Percentiles rank a stretch among this genome's conserved stretches.
These are phyloP conservation scores for Pipistrellus pipistrellus DNA, from an alignment of 2,797 vertebrate genomes.

Conservation along the genomic window DNA sequence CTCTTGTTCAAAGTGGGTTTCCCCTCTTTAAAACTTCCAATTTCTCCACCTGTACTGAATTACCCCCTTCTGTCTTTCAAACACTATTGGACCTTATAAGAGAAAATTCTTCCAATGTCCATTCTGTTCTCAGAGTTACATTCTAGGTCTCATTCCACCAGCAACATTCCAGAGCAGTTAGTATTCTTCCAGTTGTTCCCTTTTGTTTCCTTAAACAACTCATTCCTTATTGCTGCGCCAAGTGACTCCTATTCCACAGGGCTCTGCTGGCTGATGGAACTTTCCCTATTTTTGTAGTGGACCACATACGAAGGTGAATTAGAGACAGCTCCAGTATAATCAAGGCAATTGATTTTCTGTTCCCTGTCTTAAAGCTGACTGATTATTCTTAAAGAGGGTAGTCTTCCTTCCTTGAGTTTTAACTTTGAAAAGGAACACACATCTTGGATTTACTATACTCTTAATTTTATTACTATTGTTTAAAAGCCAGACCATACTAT, in stretches of 20 bases:
- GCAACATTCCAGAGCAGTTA: not conserved
- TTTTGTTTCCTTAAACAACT: not conserved
- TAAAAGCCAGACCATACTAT: not conserved
- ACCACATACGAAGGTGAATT: not conserved
- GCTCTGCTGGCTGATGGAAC: not conserved
- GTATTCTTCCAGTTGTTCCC: not conserved
- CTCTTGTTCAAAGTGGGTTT: not conserved
- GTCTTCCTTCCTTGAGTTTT: slow-evolving; percentile 17
- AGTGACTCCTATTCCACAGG: not conserved
- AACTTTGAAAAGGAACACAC: slow-evolving; percentile 32
- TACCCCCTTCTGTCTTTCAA: not conserved
- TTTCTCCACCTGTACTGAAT: not conserved
- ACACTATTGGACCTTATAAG: not conserved
- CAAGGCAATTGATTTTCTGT: not conserved
- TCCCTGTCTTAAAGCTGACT: slow-evolving; percentile 13
- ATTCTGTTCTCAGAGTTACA: not conserved
- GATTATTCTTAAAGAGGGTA: not conserved
- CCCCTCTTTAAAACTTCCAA: not conserved
- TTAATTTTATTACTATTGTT: slow-evolving; percentile 10
- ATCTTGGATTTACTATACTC: slow-evolving; percentile 19
- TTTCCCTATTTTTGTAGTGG: not conserved
- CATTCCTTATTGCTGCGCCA: not conserved
- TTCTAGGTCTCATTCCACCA: not conserved
- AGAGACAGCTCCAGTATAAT: not conserved
- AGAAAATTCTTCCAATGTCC: not conserved